These are phyloP conservation scores for Peromyscus nudipes DNA, from an alignment of 2,797 vertebrate genomes.

Conservation along the genomic window DNA sequence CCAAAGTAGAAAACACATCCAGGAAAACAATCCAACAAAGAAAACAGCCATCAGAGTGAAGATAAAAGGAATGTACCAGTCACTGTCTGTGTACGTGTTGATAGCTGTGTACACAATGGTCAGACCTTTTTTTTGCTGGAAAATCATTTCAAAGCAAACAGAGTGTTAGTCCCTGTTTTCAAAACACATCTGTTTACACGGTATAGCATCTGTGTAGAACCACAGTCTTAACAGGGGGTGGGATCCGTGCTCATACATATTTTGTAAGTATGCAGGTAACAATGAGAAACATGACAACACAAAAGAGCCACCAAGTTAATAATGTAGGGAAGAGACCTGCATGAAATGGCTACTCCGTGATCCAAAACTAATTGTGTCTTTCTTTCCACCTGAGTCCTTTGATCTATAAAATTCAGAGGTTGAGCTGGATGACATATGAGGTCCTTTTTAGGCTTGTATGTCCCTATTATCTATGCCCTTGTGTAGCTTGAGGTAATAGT, in stretches of 20 bases:
- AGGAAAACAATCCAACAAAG: constrained; percentile 64
- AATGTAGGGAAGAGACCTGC: not conserved
- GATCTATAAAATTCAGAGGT: constrained; percentile 25
- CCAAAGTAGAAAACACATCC: constrained; percentile 78
- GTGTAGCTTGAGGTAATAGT: not conserved
- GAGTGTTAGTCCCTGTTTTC: constrained; percentile 49
- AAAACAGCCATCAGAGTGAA: constrained; percentile 80
- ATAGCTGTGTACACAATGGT: constrained; percentile 75
- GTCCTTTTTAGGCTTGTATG: not conserved
- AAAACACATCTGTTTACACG: constrained; percentile 1
- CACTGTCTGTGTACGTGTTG: constrained; percentile 74
- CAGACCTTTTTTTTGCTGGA: constrained; percentile 80
- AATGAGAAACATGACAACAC: not conserved
- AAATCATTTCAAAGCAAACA: constrained; percentile 66
- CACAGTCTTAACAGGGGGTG: not conserved
- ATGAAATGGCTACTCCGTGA: not conserved
- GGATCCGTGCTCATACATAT: no score
- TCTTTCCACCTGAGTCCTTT: constrained; percentile 4
- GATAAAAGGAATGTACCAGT: constrained; percentile 78
- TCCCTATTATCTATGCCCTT: not conserved
- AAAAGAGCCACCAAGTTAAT: not conserved
- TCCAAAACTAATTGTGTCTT: not conserved
- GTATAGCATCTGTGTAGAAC: not conserved
- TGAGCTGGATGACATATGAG: not conserved
- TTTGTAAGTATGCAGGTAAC: not conserved